A percentile compares a stretch with the other conserved stretches of the same genome.
These are phyloP conservation scores for Penaeus indicus DNA, from an alignment of 1,140 invertebrate species.

Conservation along the genomic window DNA sequence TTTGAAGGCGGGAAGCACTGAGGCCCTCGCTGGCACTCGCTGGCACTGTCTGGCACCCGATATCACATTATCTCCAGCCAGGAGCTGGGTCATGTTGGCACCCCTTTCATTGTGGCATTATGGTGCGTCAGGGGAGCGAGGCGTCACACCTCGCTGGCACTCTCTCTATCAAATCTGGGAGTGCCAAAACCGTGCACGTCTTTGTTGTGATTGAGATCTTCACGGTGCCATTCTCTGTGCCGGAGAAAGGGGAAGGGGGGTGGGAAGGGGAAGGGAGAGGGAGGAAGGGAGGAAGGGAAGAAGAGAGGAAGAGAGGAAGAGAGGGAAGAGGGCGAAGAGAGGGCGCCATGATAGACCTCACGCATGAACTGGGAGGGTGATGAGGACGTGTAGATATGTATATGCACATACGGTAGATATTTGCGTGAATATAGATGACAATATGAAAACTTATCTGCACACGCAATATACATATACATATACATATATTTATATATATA, in stretches of 20 bases:
- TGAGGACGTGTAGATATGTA: not conserved
- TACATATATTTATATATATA: not conserved
- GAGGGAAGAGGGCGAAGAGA: not conserved
- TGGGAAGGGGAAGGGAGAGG: not conserved
- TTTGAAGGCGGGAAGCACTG: too few species aligned
- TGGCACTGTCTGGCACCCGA: too few species aligned
- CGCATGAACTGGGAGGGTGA: too few species aligned
- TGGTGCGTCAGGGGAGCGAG: too few species aligned
- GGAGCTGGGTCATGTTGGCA: too few species aligned
- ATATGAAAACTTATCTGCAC: not conserved
- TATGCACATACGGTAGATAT: not conserved
- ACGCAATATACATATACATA: not conserved
- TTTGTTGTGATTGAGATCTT: too few species aligned
- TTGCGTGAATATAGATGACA: not conserved
- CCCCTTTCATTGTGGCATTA: too few species aligned
- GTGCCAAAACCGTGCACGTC: too few species aligned
- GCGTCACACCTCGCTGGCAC: too few species aligned
- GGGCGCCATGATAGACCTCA: not conserved
- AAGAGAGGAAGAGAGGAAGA: not conserved
- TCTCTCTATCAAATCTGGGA: too few species aligned
- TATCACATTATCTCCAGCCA: too few species aligned
- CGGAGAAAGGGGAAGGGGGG: not conserved
- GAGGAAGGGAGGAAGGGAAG: not conserved
- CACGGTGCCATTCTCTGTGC: not conserved
- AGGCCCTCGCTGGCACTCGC: too few species aligned